phyloP scores from a whole-genome alignment of 64 coral and sea anemone genomes.

The Trachythela sp. region DNA sequence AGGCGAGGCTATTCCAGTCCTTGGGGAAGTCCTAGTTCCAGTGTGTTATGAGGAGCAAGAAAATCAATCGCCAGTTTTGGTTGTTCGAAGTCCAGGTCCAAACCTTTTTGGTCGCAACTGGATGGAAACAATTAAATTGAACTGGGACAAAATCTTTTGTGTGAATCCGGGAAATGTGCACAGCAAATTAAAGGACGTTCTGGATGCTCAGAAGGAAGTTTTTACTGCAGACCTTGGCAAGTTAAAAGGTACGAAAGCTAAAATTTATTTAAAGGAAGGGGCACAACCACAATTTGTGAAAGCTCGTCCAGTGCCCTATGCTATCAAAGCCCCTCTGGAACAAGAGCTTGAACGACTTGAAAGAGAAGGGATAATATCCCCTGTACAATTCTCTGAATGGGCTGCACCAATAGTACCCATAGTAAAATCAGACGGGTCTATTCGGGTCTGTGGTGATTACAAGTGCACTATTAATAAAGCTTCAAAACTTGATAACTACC shows the following conservation, averaged over 20 bases:
- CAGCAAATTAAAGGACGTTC: background rate
- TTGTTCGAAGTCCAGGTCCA: background rate
- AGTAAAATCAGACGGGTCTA: too few species aligned
- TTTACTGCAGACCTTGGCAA: background rate
- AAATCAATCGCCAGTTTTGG: background rate
- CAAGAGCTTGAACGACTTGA: background rate
- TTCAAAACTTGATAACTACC: background rate
- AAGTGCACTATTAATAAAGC: background rate
- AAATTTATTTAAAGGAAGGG: background rate
- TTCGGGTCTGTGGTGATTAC: too few species aligned
- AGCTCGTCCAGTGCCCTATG: background rate
- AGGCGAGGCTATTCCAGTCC: slow-evolving; percentile 17
- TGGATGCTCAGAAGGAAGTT: background rate
- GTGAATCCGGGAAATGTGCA: background rate
- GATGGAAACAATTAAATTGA: background rate
- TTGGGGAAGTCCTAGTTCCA: background rate
- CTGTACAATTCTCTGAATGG: too few species aligned
- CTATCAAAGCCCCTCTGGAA: background rate
- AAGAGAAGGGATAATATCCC: background rate
- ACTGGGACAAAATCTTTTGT: background rate
- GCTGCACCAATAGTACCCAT: too few species aligned
- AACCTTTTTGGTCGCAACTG: background rate
- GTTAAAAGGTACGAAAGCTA: background rate
- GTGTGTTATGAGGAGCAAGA: background rate
- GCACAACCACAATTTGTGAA: background rate